Evolutionary conservation across 2,888 invertebrate species (phyloP), one percentile per base, ranked within the genome.

Genomic region (Unio delphinus): DNA sequence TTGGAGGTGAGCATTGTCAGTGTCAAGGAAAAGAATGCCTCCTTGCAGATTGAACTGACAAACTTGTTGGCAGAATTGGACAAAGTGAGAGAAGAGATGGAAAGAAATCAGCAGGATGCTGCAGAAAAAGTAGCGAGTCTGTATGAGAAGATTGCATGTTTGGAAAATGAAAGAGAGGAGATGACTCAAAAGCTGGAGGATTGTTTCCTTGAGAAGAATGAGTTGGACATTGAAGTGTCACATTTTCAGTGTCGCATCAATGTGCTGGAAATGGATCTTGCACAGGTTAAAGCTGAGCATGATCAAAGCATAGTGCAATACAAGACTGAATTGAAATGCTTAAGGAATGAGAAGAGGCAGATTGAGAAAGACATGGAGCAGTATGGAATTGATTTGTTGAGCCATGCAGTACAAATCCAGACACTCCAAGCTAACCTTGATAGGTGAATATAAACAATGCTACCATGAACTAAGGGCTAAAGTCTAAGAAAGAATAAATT

Each of bases 211-310:
- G 79, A 79, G 54, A 77, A 77, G 60, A 69, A 74, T 18, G 77
- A 75, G 34, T 70, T 77, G 7, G 77, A 77, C 34, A 75, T 77
- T n/a, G 77, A 78, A 58, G 67, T 74, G 30, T 74, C 78, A 23
- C 73, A 74, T 57, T 69, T 74, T 26, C 75, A 74, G 61, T 75
- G 78, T 66, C 61, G 75, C 58, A 73, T 70, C 56, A 77, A 72
- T 71, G 77, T 74, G 63, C 61, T 75, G 57, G 77, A 75, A 60
- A 77, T 77, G 77, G 77, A 77, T 67, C 60, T 55, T 61, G 69
- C 69, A 7, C 73, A 77, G 69, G 30, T 3, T 15, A 69, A 61
- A 20, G 59, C 8, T 8, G 65, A 65, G 26, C 26, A 58, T 20
- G 60, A 65, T 18, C 54, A 54, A 64, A 66, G 30, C 23, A 73